phyloP scores from a whole-genome alignment of 2,113 vertebrate genomes.

The Barnardius zonarius region DNA sequence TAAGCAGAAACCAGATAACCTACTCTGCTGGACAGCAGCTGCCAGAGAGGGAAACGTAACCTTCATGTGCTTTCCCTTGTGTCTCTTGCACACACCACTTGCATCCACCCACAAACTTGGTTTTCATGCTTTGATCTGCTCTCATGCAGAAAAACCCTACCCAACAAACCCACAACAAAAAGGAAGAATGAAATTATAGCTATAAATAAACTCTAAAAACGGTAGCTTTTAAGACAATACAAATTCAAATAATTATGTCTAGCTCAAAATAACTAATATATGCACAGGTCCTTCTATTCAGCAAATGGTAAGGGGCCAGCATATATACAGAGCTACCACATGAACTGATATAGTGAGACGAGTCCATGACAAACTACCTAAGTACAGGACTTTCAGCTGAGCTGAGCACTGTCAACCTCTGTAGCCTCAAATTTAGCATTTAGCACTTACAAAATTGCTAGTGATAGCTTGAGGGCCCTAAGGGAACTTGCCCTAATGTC shows the following conservation, averaged over 20 bases:
- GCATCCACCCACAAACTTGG: not conserved
- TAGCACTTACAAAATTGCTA: not conserved
- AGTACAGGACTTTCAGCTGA: not conserved
- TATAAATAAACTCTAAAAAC: not conserved
- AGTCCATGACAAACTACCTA: too few species aligned
- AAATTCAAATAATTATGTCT: not conserved
- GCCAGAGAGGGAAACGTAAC: not conserved
- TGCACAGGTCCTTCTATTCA: not conserved
- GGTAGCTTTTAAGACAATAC: not conserved
- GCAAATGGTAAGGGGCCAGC: not conserved
- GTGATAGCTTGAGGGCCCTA: not conserved
- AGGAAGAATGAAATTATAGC: not conserved
- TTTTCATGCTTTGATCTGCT: not conserved
- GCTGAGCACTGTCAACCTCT: not conserved
- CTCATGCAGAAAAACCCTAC: not conserved
- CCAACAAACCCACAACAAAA: not conserved
- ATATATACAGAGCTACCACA: not conserved
- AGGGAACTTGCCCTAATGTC: not conserved
- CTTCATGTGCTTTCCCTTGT: not conserved
- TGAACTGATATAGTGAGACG: not conserved
- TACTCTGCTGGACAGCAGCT: not conserved
- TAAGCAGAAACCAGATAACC: conserved; percentile 34
- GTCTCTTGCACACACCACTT: not conserved
- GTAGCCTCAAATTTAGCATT: not conserved
- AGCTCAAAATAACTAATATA: not conserved